A percentile compares a stretch with the other conserved stretches of the same genome.
Conservation (phyloP, 2,888 invertebrate species). For the Drosophila antonietae region DNA sequence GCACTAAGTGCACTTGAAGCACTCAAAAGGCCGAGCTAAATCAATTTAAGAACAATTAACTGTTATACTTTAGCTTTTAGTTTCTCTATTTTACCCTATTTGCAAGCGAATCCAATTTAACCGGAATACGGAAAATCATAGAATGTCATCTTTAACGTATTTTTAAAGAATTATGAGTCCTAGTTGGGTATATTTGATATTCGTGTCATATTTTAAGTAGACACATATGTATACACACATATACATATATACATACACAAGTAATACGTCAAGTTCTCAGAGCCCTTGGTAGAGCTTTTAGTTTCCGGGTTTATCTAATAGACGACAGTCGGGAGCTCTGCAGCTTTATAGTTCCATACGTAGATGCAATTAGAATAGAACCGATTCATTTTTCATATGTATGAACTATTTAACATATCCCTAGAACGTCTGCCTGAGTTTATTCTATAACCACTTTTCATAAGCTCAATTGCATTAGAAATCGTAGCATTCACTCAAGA, state of each 20-base stretch:
- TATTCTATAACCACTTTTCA: no score
- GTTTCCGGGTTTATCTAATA: background rate
- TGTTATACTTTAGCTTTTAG: background rate
- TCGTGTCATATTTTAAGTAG: no score
- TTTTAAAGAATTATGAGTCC: background rate
- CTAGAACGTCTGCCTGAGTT: no score
- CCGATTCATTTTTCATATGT: no score
- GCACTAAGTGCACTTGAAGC: slow-evolving; percentile 1
- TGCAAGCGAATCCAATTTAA: background rate
- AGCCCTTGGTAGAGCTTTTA: background rate
- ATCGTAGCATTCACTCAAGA: no score
- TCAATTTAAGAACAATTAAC: slow-evolving; percentile 6
- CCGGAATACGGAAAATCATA: background rate
- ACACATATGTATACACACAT: no score
- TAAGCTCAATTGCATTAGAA: no score
- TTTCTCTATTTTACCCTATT: background rate
- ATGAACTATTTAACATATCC: no score
- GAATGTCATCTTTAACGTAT: background rate
- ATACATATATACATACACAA: no score
- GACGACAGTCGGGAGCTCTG: no score
- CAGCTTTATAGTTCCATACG: no score
- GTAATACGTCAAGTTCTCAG: background rate
- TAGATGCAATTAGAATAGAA: no score
- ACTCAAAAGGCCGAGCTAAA: background rate
- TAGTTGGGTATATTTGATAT: background rate